Evolutionary conservation across 64 coral and sea anemone species (phyloP), one percentile per base, ranked within the genome.

Genomic region (Stylophora pistillata): DNA sequence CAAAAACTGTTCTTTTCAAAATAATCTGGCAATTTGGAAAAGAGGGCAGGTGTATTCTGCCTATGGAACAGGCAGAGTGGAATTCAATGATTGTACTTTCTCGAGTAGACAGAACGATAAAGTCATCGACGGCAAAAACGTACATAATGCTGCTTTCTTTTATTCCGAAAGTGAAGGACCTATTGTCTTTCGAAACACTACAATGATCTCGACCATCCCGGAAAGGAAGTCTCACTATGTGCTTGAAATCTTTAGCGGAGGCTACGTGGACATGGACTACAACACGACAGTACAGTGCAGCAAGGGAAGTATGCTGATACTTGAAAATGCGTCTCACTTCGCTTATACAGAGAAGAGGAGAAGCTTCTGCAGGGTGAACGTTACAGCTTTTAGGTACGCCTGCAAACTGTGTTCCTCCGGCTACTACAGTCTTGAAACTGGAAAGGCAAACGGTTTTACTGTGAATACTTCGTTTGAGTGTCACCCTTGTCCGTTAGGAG

Each of bases 391-490:
- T 23, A 60, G 33, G 30, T 87, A 87, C 21, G 27, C 68, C 3
- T 95, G 93, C 26, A 63, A 31, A 77, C 70, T 78, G 30, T 95
- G 93, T 18, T 77, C 66, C 25, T 54, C 75, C 55, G 87, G 88
- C 4, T 81, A 77, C 57, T 95, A 95, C 56, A 95, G 93, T 62
- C 88, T 95, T 56, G 54, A 91, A 56, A 91, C 75, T 2, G 93
- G 93, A 30, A 27, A 32, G 2, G 90, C 81, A 0, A 5, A 18
- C 32, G 93, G 93, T 27, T n/a, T 82, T 1, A 13, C 27, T 29
- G 78, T 69, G 13, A 69, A 74, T 41, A 71, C 63, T 26, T 27
- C 28, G 1, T 55, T 86, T 25, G 26, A 15, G 2, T 95, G 93
- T 54, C 31, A 87, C 23, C 30, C 47, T 0, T 95, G 93, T 76